Base-by-base conservation (phyloP, 2,888 invertebrate genomes). In the Leuctra nigra region DNA sequence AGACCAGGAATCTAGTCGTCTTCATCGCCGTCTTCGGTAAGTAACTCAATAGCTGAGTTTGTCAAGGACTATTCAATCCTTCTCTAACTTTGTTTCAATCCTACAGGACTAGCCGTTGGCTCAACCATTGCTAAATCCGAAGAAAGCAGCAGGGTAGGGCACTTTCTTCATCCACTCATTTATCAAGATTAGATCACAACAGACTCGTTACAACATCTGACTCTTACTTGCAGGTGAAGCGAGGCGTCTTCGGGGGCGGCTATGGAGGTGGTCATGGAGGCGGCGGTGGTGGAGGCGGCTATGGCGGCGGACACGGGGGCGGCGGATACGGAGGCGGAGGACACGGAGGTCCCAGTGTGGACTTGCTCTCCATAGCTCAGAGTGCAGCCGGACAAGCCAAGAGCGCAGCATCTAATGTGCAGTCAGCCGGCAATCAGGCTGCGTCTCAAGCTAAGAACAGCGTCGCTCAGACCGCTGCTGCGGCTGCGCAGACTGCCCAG, bases 11-110 rank as follows among this genome's bases (percentile, higher is more conserved):
- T 18, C 16, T 39, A 16, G 20, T 20, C 16, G 13, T 39, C 39
- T 39, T 39, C 39, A 20, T 39, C 18, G 39, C 39, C 18, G 18
- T 39, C 39, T 39, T 39, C 39, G 39, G 39, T 39, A 39, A 39
- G 39, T 39, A n/a, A 20, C n/a, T n/a, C n/a, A n/a, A n/a, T n/a
- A 39, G 14, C 4, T 39, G 11, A 2, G 18, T 39, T 39, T 2
- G 4, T 20, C 16, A 14, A 39, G 20, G 2, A 13, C 39, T 16
- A 6, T 39, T 4, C 18, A 13, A 3, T 9, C 18, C 9, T 20
- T 39, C 7, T 39, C 39, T 38, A 38, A 38, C 38, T 16, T 11
- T 38, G n/a, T n/a, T n/a, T 16, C 39, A 7, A 11, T 39, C 6
- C 20, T 39, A 2, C 39, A 39, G 39, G 39, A 39, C 18, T 39